Evolutionary conservation across 1,140 invertebrate genomes (phyloP), one percentile per base, ranked within the genome.

Genomic region (Pissodes strobi): DNA sequence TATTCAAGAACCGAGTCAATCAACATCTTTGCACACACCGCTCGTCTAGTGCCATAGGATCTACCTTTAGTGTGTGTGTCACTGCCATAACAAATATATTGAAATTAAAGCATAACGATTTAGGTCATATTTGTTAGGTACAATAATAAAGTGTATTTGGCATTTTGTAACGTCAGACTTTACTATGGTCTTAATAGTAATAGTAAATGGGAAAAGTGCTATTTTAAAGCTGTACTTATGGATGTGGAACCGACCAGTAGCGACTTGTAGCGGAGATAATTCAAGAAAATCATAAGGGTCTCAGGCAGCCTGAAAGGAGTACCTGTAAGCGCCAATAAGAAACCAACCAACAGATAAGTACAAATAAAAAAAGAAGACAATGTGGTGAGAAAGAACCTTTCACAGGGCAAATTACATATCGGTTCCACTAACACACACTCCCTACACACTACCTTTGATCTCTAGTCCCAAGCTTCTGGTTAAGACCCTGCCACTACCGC

Each of bases 121-220:
- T n/a, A n/a, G n/a, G n/a, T n/a, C n/a, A n/a, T n/a, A n/a, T n/a
- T n/a, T n/a, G n/a, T n/a, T n/a, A n/a, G n/a, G n/a, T n/a, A n/a
- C n/a, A n/a, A n/a, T n/a, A n/a, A n/a, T n/a, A n/a, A n/a, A n/a
- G n/a, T n/a, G n/a, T n/a, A 72, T 78, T 78, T 78, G 76, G 76
- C 75, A 78, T 78, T 78, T 76, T 77, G n/a, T n/a, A n/a, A 67
- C 72, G 74, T 72, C 72, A 74, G 69, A 73, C 75, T 72, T 75
- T 76, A 75, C 74, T 75, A 74, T 74, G 68, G 67, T 69, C 59
- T 52, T 70, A 72, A 60, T 65, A 67, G 55, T 64, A 66, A 71
- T 73, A 70, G 67, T 71, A 69, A 64, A 49, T 71, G 68, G 69
- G 67, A 65, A 73, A 70, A 70, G 71, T 69, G 65, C 60, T 69